These are phyloP conservation scores for Hippocampus zosterae DNA, from an alignment of 2,113 vertebrate genomes.

Conservation along the genomic window DNA sequence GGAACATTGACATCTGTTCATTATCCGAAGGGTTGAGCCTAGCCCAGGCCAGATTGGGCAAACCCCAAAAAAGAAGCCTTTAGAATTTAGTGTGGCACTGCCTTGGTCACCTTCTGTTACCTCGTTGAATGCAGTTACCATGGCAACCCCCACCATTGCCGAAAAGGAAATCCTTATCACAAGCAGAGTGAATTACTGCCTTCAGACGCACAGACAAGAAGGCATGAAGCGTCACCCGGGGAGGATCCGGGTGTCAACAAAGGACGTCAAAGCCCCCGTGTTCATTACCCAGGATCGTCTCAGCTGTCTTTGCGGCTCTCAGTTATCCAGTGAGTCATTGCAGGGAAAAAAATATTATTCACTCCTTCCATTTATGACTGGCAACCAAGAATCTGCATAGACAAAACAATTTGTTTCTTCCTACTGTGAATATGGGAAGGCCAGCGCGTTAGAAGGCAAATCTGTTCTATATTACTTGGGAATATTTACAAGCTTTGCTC, in stretches of 20 bases:
- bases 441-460: conserved; percentile 3
- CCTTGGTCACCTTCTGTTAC: conserved; percentile 43
- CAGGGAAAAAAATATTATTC: conserved; percentile 14
- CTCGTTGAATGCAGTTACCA: conserved; percentile 53
- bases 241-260: conserved; percentile 29
- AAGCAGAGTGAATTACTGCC: conserved; percentile 55
- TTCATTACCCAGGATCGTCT: conserved; percentile 32
- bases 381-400: conserved; percentile 24
- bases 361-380: conserved; percentile 30
- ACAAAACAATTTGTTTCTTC: conserved; percentile 9
- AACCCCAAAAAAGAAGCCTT: neutral
- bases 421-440: neutral
- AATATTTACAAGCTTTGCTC: conserved; percentile 12
- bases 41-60: neutral
- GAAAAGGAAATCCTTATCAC: conserved; percentile 62
- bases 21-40: neutral
- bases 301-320: conserved; percentile 33
- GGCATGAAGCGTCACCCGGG: conserved; percentile 25
- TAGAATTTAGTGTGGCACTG: conserved; percentile 5
- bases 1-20: neutral
- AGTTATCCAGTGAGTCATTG: conserved; percentile 45
- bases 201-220: conserved; percentile 10
- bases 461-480: conserved; percentile 13
- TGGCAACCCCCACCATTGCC: conserved; percentile 47
- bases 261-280: conserved; percentile 30